Percentiles rank a stretch among this genome's conserved stretches.
Evolutionary conservation across 2,113 vertebrate genomes (phyloP).

Genomic region (Aramus guarauna): DNA sequence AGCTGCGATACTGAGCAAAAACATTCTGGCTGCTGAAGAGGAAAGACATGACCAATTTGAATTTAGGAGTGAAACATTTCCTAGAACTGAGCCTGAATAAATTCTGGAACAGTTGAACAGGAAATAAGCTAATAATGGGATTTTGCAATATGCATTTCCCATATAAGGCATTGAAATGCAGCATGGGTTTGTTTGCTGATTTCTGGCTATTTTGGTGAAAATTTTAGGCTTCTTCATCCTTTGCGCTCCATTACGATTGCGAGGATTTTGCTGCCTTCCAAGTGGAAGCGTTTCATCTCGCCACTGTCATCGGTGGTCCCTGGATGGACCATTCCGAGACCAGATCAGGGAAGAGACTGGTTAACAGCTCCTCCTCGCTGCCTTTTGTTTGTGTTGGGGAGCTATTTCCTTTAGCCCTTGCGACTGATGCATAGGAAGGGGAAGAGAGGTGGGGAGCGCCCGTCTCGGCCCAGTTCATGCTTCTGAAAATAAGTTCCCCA

Average conservation of each 20-base stretch:
- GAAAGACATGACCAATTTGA: conserved; percentile 48
- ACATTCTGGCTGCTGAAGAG: neutral
- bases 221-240: neutral
- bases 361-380: neutral
- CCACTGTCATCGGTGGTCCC: neutral
- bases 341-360: neutral
- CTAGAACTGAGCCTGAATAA: conserved; percentile 51
- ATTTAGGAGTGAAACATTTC: conserved; percentile 59
- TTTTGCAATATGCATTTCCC: conserved; percentile 40
- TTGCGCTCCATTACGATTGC: neutral
- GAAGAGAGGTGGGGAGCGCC: conserved; percentile 20
- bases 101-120: conserved; percentile 52
- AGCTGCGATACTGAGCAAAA: neutral
- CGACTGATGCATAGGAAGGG: conserved; percentile 44
- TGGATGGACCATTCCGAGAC: neutral
- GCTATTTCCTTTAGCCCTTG: conserved; percentile 33
- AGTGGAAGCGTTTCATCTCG: neutral
- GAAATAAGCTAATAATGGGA: conserved; percentile 53
- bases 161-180: conserved; percentile 44
- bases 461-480: neutral
- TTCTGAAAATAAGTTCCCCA: conserved; percentile 48
- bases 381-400: conserved; percentile 30
- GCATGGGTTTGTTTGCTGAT: neutral
- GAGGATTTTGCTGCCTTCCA: neutral
- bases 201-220: conserved; percentile 3